phyloP scores from a whole-genome alignment of 2,113 vertebrate genomes.

The Melanerpes formicivorus region DNA sequence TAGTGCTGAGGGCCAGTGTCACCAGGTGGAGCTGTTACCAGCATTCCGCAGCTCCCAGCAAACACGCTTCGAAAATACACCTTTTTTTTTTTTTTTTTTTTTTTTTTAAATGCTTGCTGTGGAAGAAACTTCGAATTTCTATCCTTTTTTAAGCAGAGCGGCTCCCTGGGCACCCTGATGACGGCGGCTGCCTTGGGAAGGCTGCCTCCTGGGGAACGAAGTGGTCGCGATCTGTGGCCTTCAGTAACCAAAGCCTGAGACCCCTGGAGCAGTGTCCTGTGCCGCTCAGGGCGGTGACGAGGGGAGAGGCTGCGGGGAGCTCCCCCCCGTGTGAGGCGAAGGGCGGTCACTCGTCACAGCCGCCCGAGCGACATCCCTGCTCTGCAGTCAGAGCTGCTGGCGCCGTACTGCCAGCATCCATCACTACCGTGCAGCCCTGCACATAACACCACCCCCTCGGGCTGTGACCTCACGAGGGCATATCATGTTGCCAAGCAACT shows the following conservation, averaged over 20 bases:
- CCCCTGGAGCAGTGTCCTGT: no score
- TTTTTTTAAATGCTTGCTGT: not conserved
- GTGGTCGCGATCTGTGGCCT: no score
- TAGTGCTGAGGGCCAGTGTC: not conserved
- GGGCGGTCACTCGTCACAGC: fast-evolving
- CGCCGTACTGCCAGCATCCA: fast-evolving
- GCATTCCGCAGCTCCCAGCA: not conserved
- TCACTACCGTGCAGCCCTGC: fast-evolving
- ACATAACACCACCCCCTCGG: not conserved
- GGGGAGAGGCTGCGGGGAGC: not conserved
- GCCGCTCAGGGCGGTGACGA: no score
- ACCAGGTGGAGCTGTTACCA: not conserved
- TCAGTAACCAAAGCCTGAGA: no score
- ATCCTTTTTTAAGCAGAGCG: not conserved
- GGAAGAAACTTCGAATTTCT: not conserved
- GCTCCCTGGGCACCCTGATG: no score
- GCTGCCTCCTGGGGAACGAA: no score
- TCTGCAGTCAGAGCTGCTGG: fast-evolving
- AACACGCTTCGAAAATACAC: not conserved
- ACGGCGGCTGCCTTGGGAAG: no score
- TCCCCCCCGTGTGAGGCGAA: fast-evolving
- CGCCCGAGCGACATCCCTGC: fast-evolving
- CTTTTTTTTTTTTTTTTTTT: not conserved
- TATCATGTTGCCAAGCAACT: not conserved
- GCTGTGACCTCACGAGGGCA: not conserved